Conservation (phyloP, 2,888 invertebrate species). For the Rhopalosiphum nymphaeae region DNA sequence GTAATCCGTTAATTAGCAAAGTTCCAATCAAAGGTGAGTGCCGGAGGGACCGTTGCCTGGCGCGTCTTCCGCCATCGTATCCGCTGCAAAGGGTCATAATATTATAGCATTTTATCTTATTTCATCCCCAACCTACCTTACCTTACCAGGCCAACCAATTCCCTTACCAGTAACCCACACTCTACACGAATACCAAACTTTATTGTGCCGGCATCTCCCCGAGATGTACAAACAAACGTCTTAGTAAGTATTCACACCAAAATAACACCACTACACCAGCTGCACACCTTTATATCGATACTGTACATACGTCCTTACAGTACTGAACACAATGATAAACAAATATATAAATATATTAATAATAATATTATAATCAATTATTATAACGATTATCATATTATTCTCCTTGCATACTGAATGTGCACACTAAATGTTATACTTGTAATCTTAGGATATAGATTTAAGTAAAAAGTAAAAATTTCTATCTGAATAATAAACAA, state of each 20-base stretch:
- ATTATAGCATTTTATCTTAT: conserved; percentile 19
- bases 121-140: neutral
- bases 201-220: neutral
- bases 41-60: neutral
- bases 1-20: conserved; percentile 63
- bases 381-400: neutral
- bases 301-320: neutral
- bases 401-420: neutral
- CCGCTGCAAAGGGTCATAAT: neutral
- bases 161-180: neutral
- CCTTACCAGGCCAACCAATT: neutral
- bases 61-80: neutral
- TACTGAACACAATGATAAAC: neutral
- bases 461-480: neutral
- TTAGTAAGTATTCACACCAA: neutral
- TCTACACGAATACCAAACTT: neutral
- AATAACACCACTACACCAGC: neutral
- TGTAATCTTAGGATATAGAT: neutral
- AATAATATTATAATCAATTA: neutral
- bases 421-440: neutral
- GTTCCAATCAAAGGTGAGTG: conserved; percentile 59
- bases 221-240: neutral
- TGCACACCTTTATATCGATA: neutral
- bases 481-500: neutral
- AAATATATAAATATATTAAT: too few species aligned